Evolutionary conservation across 2,888 invertebrate species (phyloP).

Genomic region (Diaperis boleti): DNA sequence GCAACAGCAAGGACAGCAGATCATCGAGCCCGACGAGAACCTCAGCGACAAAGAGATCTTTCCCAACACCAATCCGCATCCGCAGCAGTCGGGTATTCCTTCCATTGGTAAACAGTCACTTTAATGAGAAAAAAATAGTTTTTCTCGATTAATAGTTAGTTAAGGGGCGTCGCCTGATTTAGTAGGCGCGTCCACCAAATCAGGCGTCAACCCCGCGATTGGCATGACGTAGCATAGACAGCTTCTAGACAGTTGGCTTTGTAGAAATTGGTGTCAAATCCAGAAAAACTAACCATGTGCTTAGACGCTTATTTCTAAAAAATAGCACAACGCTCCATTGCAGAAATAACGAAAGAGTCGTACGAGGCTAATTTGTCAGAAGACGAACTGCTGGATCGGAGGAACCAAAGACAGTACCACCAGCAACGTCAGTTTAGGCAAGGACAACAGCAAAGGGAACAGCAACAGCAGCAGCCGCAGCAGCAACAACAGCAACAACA

Average conservation of each 20-base stretch:
- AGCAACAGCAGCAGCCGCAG: conserved; percentile 60
- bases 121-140: conserved; percentile 24
- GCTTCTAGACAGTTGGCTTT: conserved; percentile 34
- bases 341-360: conserved; percentile 87
- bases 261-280: conserved; percentile 53
- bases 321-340: conserved; percentile 65
- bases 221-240: conserved; percentile 18
- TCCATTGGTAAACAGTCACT: conserved; percentile 61
- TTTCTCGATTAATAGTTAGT: conserved; percentile 9
- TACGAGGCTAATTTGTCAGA: conserved; percentile 79
- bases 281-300: conserved; percentile 54
- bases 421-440: conserved; percentile 61
- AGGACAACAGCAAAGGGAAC: conserved; percentile 60
- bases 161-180: not conserved
- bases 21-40: conserved; percentile 88
- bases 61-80: conserved; percentile 64
- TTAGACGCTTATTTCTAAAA: conserved; percentile 55
- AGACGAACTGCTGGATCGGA: conserved; percentile 71
- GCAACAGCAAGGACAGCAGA: conserved; percentile 66
- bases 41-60: conserved; percentile 90
- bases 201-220: not conserved
- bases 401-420: conserved; percentile 61
- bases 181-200: not conserved
- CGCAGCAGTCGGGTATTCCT: conserved; percentile 63
- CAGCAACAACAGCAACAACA: conserved; percentile 62